Conservation (phyloP, 1,140 invertebrate genomes). For the Macrocentrus cingulum region DNA sequence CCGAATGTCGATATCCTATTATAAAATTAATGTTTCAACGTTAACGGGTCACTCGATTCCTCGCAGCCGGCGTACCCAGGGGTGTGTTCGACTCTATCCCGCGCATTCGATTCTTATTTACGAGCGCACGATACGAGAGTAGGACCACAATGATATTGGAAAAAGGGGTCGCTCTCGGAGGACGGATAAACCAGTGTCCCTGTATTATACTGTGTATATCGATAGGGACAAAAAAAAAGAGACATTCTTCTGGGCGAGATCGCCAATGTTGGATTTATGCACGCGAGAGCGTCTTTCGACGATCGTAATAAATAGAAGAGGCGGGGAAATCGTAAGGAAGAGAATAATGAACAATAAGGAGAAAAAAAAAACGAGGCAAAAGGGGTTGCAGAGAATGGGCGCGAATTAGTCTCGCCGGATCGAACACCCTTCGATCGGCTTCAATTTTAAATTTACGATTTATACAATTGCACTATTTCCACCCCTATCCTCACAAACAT, state of each 20-base stretch:
- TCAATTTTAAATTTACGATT: constrained; percentile 47
- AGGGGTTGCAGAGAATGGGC: constrained; percentile 42
- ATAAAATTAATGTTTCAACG: constrained; percentile 27
- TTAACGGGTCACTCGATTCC: constrained; percentile 27
- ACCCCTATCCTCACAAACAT: constrained; percentile 11
- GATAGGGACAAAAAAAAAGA: background rate
- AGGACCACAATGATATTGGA: constrained; percentile 13
- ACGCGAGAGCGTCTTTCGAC: background rate
- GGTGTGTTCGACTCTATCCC: constrained; percentile 31
- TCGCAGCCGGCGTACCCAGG: constrained; percentile 2
- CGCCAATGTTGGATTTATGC: constrained; percentile 15
- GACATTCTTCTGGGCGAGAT: background rate
- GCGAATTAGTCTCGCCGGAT: constrained; percentile 48
- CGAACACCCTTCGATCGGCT: constrained; percentile 43
- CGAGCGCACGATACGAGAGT: constrained; percentile 27
- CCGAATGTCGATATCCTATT: constrained; percentile 26
- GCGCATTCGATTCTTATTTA: constrained; percentile 33
- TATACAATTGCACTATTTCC: constrained; percentile 9
- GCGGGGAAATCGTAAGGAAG: constrained; percentile 13
- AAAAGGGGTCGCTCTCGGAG: constrained; percentile 13
- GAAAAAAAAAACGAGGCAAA: constrained; percentile 21
- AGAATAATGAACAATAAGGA: constrained; percentile 10
- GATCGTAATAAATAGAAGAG: constrained; percentile 14
- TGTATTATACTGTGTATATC: background rate
- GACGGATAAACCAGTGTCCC: constrained; percentile 6